Percentiles rank a stretch among this genome's conserved stretches.
phyloP scores from a whole-genome alignment of 2,797 vertebrate genomes.

The Leptodactylus fallax region DNA sequence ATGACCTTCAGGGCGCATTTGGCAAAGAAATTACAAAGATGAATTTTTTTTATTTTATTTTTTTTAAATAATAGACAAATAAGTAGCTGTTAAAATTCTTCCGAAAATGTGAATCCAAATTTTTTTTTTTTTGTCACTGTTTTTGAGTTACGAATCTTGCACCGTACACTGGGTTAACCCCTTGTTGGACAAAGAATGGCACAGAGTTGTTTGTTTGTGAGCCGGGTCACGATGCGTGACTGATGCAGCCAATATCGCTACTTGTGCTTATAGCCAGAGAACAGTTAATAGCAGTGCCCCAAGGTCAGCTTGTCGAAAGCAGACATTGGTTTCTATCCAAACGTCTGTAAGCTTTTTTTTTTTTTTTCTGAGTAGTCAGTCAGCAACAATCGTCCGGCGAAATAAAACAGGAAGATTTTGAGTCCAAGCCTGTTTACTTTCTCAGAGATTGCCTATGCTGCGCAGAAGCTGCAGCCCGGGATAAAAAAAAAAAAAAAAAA shows the following conservation, averaged over 20 bases:
- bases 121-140: not conserved
- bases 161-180: not conserved
- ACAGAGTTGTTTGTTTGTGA: not conserved
- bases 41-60: no score
- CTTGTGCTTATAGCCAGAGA: slow-evolving; percentile 75
- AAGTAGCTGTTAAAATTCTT: not conserved
- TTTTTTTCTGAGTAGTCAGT: slow-evolving; percentile 70
- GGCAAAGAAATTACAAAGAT: not conserved
- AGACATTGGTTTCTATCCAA: slow-evolving; percentile 77
- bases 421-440: slow-evolving; percentile 70
- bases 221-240: not conserved
- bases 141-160: not conserved
- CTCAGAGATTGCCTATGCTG: slow-evolving; percentile 61
- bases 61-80: not conserved
- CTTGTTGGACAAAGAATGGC: not conserved
- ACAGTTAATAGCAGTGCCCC: slow-evolving; percentile 78
- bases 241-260: slow-evolving; percentile 73
- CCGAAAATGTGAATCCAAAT: not conserved
- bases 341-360: slow-evolving; percentile 68
- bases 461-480: not conserved
- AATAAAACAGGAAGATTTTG: slow-evolving; percentile 72
- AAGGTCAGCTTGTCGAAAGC: slow-evolving; percentile 78
- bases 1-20: no score
- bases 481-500: not conserved
- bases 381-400: slow-evolving; percentile 75